phyloP scores from a whole-genome alignment of 1,140 invertebrate species.

The Eumeta japonica region DNA sequence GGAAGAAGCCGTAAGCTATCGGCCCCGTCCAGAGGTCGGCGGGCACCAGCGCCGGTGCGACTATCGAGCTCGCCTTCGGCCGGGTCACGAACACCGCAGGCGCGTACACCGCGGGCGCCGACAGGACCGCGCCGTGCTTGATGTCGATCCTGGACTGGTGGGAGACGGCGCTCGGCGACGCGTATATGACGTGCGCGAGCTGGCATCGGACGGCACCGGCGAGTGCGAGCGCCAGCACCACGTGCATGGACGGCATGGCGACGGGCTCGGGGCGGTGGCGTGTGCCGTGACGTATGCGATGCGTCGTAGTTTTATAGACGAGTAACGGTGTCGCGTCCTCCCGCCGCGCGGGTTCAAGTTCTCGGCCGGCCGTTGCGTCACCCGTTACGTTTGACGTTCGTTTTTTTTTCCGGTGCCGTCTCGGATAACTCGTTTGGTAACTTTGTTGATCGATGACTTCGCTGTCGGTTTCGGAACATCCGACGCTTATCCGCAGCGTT shows the following conservation, averaged over 20 bases:
- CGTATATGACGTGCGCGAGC: slow-evolving; percentile 28
- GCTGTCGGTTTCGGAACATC: no score
- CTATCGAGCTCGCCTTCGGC: slow-evolving; percentile 12
- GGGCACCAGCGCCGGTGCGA: slow-evolving; percentile 18
- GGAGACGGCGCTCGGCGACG: slow-evolving; percentile 38
- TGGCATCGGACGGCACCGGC: slow-evolving; percentile 19
- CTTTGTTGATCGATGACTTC: no score
- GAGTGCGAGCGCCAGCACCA: slow-evolving; percentile 11
- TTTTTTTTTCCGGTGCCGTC: no score
- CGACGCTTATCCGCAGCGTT: no score
- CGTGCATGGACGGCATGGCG: slow-evolving; percentile 14
- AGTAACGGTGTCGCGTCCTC: slow-evolving; percentile 32
- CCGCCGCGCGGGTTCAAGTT: slow-evolving; percentile 35
- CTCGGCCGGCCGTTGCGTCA: slow-evolving; percentile 41
- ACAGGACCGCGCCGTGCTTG: slow-evolving; percentile 21
- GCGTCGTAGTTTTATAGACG: slow-evolving; percentile 31
- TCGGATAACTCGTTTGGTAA: no score
- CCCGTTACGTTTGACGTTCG: neutral
- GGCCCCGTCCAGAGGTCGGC: slow-evolving; percentile 23
- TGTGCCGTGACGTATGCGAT: slow-evolving; percentile 5
- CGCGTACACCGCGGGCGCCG: slow-evolving; percentile 26
- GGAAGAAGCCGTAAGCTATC: slow-evolving; percentile 29
- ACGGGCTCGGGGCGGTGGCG: slow-evolving; percentile 23
- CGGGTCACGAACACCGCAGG: slow-evolving; percentile 21
- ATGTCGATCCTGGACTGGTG: slow-evolving; percentile 41